Evolutionary conservation across 2,797 vertebrate species (phyloP).

Genomic region (Nyctibius grandis): DNA sequence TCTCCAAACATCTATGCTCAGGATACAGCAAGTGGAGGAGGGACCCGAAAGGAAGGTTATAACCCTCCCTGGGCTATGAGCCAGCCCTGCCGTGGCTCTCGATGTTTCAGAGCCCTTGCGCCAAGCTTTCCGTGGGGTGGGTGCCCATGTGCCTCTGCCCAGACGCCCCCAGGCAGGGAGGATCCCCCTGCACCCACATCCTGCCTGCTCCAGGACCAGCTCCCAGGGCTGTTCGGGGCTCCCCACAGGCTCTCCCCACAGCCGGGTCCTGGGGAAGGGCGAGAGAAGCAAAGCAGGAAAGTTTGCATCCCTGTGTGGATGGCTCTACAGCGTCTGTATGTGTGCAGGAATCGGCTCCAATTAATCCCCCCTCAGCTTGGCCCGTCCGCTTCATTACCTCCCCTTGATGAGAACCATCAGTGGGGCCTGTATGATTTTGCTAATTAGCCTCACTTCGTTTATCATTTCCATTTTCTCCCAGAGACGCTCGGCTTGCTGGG

Average conservation of each 20-base stretch:
- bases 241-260: neutral
- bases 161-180: neutral
- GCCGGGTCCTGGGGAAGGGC: neutral
- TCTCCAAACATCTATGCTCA: neutral
- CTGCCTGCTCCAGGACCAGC: neutral
- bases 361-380: constrained; percentile 70
- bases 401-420: constrained; percentile 75
- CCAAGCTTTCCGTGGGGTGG: neutral
- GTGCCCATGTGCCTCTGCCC: neutral
- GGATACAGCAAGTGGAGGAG: neutral
- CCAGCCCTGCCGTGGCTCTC: neutral
- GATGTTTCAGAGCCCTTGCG: neutral
- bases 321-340: neutral
- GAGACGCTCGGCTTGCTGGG: constrained; percentile 75
- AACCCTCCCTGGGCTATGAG: neutral
- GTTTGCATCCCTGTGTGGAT: neutral
- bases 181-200: accelerated
- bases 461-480: constrained; percentile 79
- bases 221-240: neutral
- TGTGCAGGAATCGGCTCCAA: constrained; percentile 67
- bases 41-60: neutral
- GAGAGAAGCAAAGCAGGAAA: neutral
- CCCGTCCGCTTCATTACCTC: constrained; percentile 75
- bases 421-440: constrained; percentile 77
- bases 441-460: constrained; percentile 81